Percentiles rank a stretch among this genome's conserved stretches.
phyloP scores from a whole-genome alignment of 2,797 vertebrate genomes.

The Characodon lateralis region DNA sequence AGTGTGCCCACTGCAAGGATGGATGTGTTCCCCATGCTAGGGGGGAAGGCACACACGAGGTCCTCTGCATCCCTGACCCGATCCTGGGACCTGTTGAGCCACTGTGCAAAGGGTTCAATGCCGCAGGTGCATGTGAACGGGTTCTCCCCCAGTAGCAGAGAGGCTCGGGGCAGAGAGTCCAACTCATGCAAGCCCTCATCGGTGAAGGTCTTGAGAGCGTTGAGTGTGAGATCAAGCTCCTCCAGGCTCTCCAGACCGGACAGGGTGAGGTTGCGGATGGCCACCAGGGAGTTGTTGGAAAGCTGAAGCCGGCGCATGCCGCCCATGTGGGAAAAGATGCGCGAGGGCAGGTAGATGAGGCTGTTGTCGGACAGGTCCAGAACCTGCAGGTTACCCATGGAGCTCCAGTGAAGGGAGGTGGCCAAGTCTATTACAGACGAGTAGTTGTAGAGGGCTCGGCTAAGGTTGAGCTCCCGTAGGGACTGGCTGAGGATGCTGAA shows the following conservation, averaged over 20 bases:
- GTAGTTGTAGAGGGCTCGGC: slow-evolving; percentile 81
- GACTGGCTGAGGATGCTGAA: slow-evolving; percentile 72
- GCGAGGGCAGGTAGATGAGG: slow-evolving; percentile 75
- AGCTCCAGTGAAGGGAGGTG: slow-evolving; percentile 71
- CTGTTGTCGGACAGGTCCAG: slow-evolving; percentile 81
- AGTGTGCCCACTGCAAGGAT: slow-evolving; percentile 57
- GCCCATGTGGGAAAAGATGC: slow-evolving; percentile 71
- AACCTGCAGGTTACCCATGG: slow-evolving; percentile 61
- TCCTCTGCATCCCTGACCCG: slow-evolving; percentile 60
- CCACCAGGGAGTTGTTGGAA: slow-evolving; percentile 81
- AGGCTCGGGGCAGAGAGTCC: slow-evolving; percentile 54
- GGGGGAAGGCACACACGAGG: slow-evolving; percentile 75
- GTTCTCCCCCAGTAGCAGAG: slow-evolving; percentile 72
- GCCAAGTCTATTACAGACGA: slow-evolving; percentile 71
- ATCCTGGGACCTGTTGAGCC: slow-evolving; percentile 77
- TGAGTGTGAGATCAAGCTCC: slow-evolving; percentile 80
- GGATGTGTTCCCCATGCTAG: slow-evolving; percentile 77
- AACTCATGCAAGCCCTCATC: slow-evolving; percentile 77
- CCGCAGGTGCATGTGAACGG: slow-evolving; percentile 81
- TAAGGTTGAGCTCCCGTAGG: slow-evolving; percentile 83
- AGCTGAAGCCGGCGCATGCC: slow-evolving; percentile 68
- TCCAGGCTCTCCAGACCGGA: slow-evolving; percentile 71
- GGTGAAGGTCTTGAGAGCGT: slow-evolving; percentile 74
- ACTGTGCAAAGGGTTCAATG: slow-evolving; percentile 77
- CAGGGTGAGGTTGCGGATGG: slow-evolving; percentile 77